Conservation (phyloP, 2,797 vertebrate species). For the Sylvia borin region DNA sequence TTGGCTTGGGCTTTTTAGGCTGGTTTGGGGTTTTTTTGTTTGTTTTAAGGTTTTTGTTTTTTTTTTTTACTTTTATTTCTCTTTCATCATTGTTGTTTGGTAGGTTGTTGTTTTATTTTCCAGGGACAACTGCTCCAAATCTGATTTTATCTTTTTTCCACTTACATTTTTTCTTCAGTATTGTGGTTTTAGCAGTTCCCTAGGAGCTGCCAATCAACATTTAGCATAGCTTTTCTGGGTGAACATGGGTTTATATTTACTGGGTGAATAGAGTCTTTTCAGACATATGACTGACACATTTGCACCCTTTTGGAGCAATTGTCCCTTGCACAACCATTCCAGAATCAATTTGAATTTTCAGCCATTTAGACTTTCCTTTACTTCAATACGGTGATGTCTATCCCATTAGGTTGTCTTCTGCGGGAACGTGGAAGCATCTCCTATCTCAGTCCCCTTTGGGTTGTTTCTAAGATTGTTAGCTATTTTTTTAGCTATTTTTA, state of each 20-base stretch:
- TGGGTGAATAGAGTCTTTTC: not conserved
- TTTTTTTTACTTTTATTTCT: not conserved
- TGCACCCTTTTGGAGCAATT: not conserved
- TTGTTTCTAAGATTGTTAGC: not conserved
- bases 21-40: not conserved
- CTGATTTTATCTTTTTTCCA: not conserved
- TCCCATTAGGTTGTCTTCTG: not conserved
- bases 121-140: not conserved
- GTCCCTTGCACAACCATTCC: not conserved
- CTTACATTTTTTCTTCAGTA: not conserved
- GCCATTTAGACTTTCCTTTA: not conserved
- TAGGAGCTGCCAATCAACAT: not conserved
- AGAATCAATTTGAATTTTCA: not conserved
- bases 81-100: not conserved
- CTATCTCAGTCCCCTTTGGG: not conserved
- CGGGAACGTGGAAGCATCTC: not conserved
- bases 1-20: not conserved
- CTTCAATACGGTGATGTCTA: not conserved
- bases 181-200: not conserved
- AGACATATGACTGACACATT: not conserved
- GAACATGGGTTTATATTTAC: not conserved
- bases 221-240: not conserved
- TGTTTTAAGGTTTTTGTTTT: not conserved
- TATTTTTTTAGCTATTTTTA: not conserved
- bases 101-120: not conserved